phyloP scores from a whole-genome alignment of 2,888 invertebrate genomes.

The Ennomos erosarius region DNA sequence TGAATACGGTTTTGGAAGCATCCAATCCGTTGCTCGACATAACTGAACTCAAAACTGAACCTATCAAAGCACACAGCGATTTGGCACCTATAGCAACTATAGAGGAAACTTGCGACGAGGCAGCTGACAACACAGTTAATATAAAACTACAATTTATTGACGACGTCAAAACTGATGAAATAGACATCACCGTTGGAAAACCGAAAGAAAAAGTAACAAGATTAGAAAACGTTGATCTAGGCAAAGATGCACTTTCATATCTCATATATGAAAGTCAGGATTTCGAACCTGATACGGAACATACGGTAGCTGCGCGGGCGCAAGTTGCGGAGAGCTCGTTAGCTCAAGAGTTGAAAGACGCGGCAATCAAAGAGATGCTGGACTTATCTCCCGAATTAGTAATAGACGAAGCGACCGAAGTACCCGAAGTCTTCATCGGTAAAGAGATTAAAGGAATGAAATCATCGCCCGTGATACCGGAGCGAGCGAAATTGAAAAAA shows the following conservation, averaged over 20 bases:
- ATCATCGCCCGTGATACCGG: constrained; percentile 69
- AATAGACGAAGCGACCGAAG: constrained; percentile 66
- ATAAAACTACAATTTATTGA: constrained; percentile 65
- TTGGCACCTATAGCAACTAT: constrained; percentile 77
- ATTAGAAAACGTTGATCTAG: constrained; percentile 66
- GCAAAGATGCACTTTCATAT: constrained; percentile 75
- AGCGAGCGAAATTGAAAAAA: constrained; percentile 73
- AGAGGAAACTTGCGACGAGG: constrained; percentile 70
- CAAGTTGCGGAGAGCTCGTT: constrained; percentile 57
- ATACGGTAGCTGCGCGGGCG: constrained; percentile 26
- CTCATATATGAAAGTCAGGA: constrained; percentile 68
- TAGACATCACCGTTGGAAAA: constrained; percentile 38
- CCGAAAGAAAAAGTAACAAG: constrained; percentile 35
- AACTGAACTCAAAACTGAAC: constrained; percentile 57
- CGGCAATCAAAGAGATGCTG: constrained; percentile 68
- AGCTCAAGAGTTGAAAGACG: constrained; percentile 72
- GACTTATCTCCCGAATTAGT: constrained; percentile 77
- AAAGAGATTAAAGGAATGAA: constrained; percentile 61
- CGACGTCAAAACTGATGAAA: constrained; percentile 61
- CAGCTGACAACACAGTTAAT: constrained; percentile 48
- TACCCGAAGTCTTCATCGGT: constrained; percentile 61
- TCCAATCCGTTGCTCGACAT: constrained; percentile 48
- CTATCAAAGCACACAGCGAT: constrained; percentile 56
- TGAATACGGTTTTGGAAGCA: constrained; percentile 58
- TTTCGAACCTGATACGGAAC: constrained; percentile 49